Percentiles rank a stretch among this genome's conserved stretches.
Evolutionary conservation across 2,797 vertebrate genomes (phyloP).

Genomic region (Myoxocephalus aenaeus): DNA sequence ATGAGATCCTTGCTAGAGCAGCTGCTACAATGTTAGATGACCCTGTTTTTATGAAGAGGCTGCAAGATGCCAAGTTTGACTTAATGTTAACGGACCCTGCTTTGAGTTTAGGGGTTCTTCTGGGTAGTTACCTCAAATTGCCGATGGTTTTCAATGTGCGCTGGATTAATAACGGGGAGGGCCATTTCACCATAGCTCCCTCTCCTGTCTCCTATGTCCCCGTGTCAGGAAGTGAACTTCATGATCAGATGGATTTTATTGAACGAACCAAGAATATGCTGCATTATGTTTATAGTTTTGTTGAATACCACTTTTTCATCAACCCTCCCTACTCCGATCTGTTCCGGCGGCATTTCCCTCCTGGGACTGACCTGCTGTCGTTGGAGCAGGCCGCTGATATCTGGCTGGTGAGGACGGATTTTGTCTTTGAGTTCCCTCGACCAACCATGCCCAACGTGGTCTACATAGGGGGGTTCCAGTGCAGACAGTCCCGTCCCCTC

Average conservation of each 20-base stretch:
- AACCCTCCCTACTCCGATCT: conserved; percentile 64
- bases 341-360: conserved; percentile 67
- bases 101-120: conserved; percentile 58
- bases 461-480: conserved; percentile 82
- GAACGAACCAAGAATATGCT: conserved; percentile 70
- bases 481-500: conserved; percentile 65
- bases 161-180: conserved; percentile 75
- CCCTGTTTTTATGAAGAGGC: conserved; percentile 53
- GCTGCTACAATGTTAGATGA: conserved; percentile 64
- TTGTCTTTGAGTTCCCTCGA: conserved; percentile 82
- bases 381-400: conserved; percentile 73
- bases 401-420: conserved; percentile 79
- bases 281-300: conserved; percentile 55
- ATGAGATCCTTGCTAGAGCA: conserved; percentile 29
- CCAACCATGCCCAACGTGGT: conserved; percentile 83
- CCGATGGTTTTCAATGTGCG: conserved; percentile 78
- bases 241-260: conserved; percentile 71
- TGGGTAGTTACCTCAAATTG: conserved; percentile 73
- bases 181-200: conserved; percentile 67
- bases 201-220: conserved; percentile 78
- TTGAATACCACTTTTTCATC: conserved; percentile 50
- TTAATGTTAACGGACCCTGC: conserved; percentile 76
- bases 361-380: conserved; percentile 70
- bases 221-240: conserved; percentile 67
- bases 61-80: conserved; percentile 73